Base-by-base conservation (phyloP, 2,888 invertebrate species). In the Drosophila bunnanda region DNA sequence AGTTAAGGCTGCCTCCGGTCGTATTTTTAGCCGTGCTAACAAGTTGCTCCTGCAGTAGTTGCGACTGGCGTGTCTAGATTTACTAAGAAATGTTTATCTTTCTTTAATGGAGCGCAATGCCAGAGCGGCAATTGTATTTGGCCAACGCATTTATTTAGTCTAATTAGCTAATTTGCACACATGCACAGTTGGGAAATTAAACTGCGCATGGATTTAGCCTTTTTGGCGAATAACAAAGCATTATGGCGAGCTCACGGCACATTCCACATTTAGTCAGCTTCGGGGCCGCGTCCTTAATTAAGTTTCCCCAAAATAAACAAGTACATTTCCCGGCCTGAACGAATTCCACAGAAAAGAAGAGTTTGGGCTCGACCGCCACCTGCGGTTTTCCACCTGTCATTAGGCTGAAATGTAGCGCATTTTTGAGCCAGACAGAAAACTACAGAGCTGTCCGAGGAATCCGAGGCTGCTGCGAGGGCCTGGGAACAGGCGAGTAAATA, bases 111-210 rank as follows among this genome's bases (percentile, higher is more conserved):
- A 61, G 38, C 64, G 17, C 54, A 28, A 20, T 44, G 55, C 36
- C 46, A 39, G 25, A 48, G 12, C 25, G 41, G 64, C 59, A 34
- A 20, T 30, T 12, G 30, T 48, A 70, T 44, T 67, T 56, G 34
- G 39, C 67, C 46, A 61, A 67, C 71, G 69, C 68, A 61, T 44
- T 56, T 64, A 67, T 72, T 78, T 65, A 76, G 81, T 74, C 79
- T 74, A 83, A 84, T 81, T 81, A 77, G 55, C 53, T 53, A 39
- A 75, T 53, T 66, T 48, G 48, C 53, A 61, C 71, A 71, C 46
- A 53, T 55, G 46, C 44, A 39, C 17, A 34, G 6, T 46, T 36
- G 46, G 38, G 30, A 36, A 48, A 64, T 41, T 60, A 34, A 34
- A 32, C 22, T 48, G 41, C 36, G 34, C 17, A 43, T 38, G 55